Conservation (phyloP, 2,888 invertebrate genomes). For the Cryptus armator region DNA sequence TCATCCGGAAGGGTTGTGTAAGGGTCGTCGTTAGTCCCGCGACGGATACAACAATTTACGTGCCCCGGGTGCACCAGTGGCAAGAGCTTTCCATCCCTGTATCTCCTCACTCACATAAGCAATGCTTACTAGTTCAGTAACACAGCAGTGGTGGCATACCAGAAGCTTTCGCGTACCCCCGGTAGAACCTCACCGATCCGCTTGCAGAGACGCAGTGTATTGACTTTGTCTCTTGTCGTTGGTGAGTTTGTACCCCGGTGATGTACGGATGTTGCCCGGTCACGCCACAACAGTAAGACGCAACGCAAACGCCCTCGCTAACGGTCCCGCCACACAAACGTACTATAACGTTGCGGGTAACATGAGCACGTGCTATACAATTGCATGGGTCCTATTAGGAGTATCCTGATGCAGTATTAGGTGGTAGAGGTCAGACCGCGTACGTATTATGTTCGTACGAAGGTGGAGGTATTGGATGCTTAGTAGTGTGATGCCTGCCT, state of each 20-base stretch:
- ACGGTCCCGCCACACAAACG: slow-evolving; percentile 47
- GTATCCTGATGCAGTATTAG: slow-evolving; percentile 43
- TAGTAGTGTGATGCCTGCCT: slow-evolving; percentile 21
- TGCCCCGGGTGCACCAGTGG: slow-evolving; percentile 22
- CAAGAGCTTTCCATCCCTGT: slow-evolving; percentile 48
- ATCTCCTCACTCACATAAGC: slow-evolving; percentile 31
- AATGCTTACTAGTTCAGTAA: slow-evolving; percentile 36
- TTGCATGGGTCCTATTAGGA: slow-evolving; percentile 39
- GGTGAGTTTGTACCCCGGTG: slow-evolving; percentile 63
- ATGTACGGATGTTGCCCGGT: slow-evolving; percentile 66
- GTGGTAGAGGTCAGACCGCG: slow-evolving; percentile 28
- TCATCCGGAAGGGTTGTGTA: slow-evolving; percentile 33
- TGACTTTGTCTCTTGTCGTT: slow-evolving; percentile 67
- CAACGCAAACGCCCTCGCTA: slow-evolving; percentile 72
- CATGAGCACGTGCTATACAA: slow-evolving; percentile 39
- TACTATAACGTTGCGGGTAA: slow-evolving; percentile 43
- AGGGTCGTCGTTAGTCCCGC: background rate
- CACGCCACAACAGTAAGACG: slow-evolving; percentile 74
- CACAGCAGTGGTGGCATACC: slow-evolving; percentile 8
- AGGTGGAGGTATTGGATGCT: slow-evolving; percentile 14
- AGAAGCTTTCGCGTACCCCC: background rate
- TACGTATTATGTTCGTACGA: slow-evolving; percentile 32
- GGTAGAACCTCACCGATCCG: background rate
- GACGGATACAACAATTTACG: slow-evolving; percentile 29
- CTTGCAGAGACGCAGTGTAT: slow-evolving; percentile 57